phyloP scores from a whole-genome alignment of 1,140 invertebrate genomes.

The Pseudomyrmex sp. region DNA sequence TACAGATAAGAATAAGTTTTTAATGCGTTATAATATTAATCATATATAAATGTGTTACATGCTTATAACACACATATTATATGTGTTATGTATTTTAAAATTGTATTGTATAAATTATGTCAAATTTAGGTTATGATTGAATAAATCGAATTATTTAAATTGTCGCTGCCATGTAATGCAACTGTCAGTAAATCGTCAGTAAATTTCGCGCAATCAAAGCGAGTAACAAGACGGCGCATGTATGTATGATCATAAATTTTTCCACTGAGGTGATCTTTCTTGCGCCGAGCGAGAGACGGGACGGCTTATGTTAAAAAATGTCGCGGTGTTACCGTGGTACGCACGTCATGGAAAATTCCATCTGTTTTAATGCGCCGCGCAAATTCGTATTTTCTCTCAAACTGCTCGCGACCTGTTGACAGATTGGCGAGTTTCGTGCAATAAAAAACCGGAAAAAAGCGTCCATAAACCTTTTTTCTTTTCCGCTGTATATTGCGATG shows the following conservation, averaged over 20 bases:
- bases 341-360: conserved; percentile 49
- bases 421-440: not conserved
- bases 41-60: not conserved
- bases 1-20: not conserved
- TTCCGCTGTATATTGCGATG: not conserved
- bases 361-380: conserved; percentile 48
- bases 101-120: not conserved
- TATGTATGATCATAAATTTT: conserved; percentile 26
- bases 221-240: not conserved
- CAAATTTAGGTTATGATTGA: not conserved
- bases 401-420: conserved; percentile 25
- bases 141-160: conserved; percentile 16
- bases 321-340: not conserved
- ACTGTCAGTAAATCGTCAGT: no score
- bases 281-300: not conserved
- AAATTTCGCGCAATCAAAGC: conserved; percentile 16
- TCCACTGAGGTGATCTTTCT: conserved; percentile 18
- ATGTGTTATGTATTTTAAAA: not conserved
- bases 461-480: conserved; percentile 8
- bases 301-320: conserved; percentile 9
- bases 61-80: not conserved
- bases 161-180: not conserved
- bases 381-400: conserved; percentile 45
- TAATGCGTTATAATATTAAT: no score
- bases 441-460: conserved; percentile 1